Base-by-base conservation (phyloP, 2,113 vertebrate genomes). In the Phyllostomus hastatus region DNA sequence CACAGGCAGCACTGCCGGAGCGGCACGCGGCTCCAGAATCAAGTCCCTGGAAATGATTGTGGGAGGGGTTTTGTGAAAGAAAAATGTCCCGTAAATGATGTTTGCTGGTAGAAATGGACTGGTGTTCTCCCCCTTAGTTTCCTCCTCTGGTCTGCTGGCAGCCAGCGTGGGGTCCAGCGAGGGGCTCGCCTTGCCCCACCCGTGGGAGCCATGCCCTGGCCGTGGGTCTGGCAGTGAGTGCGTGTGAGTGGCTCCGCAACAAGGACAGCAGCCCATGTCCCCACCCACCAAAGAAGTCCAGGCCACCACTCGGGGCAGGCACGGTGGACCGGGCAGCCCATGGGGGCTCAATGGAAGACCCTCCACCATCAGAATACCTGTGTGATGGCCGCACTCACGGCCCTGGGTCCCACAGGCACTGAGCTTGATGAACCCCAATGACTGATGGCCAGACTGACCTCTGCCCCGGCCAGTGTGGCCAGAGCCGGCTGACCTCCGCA, bases 361-460 rank as follows among this genome's bases (percentile, higher is more conserved):
- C 11, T 4, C 73, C 10, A 31, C 0, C 0, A 12, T 26, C 46
- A 15, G 14, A 20, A 17, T 7, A 4, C 35, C 16, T 26, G 41
- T 11, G 28, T 15, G 22, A 6, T 0, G 31, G 11, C 35, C 61
- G 31, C 24, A 0, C 19, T 4, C 3, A 3, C 0, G 8, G 64
- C 33, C 26, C 0, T 4, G 86, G 57, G 26, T 6, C 22, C 43
- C 41, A 2, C 0, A 7, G 26, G 38, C 0, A 0, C 54, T 1
- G 43, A 79, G 57, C 8, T 57, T 12, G 19, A 4, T 1, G 7
- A 17, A 16, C 4, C 4, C 14, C 8, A 16, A 15, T 0, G 4
- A 35, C 79, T 2, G 0, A 10, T 11, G 20, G 73, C 46, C 4
- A 6, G 54, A 9, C 33, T 24, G 6, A 3, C 20, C 14, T 4